These are phyloP conservation scores for Shargacucullia verbasci DNA, from an alignment of 2,888 invertebrate genomes.

Conservation along the genomic window DNA sequence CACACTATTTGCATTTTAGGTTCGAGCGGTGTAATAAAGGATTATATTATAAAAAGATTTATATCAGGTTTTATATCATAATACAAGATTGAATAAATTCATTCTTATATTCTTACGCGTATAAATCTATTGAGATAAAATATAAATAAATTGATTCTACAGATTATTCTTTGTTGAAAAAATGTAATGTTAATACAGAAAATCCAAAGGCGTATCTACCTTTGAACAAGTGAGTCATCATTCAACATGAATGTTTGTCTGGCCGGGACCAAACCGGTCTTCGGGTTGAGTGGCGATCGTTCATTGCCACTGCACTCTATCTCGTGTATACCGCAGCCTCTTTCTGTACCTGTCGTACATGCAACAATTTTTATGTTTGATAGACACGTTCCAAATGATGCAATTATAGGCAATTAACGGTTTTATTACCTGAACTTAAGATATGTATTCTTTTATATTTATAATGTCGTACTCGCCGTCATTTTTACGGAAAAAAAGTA, in stretches of 20 bases:
- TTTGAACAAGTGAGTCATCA: slow-evolving; percentile 61
- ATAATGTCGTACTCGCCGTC: not conserved
- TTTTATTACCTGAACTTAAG: slow-evolving; percentile 2
- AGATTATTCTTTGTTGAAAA: slow-evolving; percentile 8
- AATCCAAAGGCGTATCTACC: slow-evolving; percentile 11
- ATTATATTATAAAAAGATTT: too few species aligned
- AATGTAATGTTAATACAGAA: slow-evolving; percentile 12
- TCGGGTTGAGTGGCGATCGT: slow-evolving; percentile 55
- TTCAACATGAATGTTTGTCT: slow-evolving; percentile 55
- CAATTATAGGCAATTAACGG: slow-evolving; percentile 8
- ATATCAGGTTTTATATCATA: too few species aligned
- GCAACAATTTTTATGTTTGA: slow-evolving; percentile 10
- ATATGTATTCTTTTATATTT: slow-evolving; percentile 9
- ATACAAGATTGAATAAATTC: too few species aligned
- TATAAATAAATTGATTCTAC: not conserved
- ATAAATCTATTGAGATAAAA: not conserved
- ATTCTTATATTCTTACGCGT: too few species aligned
- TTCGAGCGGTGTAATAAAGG: too few species aligned
- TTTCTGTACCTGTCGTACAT: slow-evolving; percentile 16
- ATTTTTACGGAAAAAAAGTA: slow-evolving; percentile 8
- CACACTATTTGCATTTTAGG: too few species aligned
- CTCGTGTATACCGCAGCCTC: slow-evolving; percentile 22
- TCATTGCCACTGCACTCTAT: slow-evolving; percentile 63
- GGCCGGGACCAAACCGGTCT: slow-evolving; percentile 64
- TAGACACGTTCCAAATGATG: slow-evolving; percentile 11